A percentile compares a stretch with the other conserved stretches of the same genome.
Conservation (phyloP, 2,113 vertebrate genomes). For the Cyphomyrus discorhynchus region DNA sequence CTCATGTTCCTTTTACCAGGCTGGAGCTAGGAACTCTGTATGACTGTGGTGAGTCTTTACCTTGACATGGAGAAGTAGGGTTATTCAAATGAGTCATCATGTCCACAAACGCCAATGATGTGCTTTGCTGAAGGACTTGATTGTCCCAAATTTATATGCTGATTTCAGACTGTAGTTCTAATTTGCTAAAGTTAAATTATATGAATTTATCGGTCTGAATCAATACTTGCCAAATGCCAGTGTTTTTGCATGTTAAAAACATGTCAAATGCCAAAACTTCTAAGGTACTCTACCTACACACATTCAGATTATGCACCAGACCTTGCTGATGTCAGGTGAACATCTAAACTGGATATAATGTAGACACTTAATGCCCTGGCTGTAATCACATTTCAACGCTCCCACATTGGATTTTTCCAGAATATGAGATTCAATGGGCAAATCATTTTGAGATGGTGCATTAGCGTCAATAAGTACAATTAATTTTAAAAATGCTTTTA, state of each 20-base stretch:
- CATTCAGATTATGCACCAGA: not conserved
- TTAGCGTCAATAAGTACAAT: not conserved
- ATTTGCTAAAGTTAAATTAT: not conserved
- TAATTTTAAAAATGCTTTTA: not conserved
- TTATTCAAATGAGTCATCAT: not conserved
- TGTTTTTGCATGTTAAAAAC: not conserved
- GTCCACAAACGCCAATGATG: not conserved
- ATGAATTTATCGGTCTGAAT: not conserved
- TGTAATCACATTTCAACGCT: not conserved
- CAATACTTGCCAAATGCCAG: not conserved
- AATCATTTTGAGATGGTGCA: not conserved
- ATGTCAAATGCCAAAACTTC: not conserved
- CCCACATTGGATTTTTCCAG: not conserved
- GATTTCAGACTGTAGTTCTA: not conserved
- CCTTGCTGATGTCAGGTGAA: not conserved
- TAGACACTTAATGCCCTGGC: not conserved
- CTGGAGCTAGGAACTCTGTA: not conserved
- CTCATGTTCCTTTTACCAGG: not conserved
- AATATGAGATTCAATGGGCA: not conserved
- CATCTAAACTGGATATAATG: not conserved
- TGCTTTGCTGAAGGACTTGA: not conserved
- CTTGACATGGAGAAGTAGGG: not conserved
- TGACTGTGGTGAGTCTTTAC: not conserved
- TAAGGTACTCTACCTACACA: not conserved
- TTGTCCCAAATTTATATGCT: not conserved